A percentile compares a stretch with the other conserved stretches of the same genome.
Evolutionary conservation across 2,797 vertebrate genomes (phyloP).

Genomic region (Falco rusticolus): DNA sequence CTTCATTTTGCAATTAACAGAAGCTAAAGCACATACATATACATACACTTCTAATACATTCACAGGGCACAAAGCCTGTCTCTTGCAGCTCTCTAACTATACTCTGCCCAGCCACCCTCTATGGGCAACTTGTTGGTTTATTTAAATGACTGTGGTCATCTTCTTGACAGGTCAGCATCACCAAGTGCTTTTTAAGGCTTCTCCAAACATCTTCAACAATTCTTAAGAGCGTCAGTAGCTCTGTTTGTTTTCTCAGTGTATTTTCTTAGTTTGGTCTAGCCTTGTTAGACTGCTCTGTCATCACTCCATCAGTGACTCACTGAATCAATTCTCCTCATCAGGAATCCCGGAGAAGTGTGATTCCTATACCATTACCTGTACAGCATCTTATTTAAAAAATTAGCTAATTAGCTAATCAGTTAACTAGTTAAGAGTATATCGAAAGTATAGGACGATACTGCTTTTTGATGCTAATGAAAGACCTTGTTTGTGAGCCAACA

Average conservation of each 20-base stretch:
- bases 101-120: not conserved
- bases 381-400: not conserved
- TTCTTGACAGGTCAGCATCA: not conserved
- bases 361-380: not conserved
- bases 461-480: not conserved
- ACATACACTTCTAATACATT: not conserved
- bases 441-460: not conserved
- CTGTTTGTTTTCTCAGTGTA: not conserved
- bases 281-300: not conserved
- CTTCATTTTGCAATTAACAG: not conserved
- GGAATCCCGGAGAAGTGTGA: not conserved
- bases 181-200: not conserved
- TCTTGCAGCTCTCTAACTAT: not conserved
- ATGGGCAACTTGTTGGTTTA: not conserved
- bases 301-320: not conserved
- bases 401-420: not conserved
- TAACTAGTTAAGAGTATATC: not conserved
- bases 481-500: not conserved
- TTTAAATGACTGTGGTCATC: not conserved
- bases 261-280: not conserved
- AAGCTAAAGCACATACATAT: not conserved
- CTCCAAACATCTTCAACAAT: not conserved
- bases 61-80: not conserved
- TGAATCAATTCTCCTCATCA: not conserved
- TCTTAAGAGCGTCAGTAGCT: not conserved